Evolutionary conservation across 2,888 invertebrate genomes (phyloP), one percentile per base, ranked within the genome.

Genomic region (Ophonus ardosiacus): DNA sequence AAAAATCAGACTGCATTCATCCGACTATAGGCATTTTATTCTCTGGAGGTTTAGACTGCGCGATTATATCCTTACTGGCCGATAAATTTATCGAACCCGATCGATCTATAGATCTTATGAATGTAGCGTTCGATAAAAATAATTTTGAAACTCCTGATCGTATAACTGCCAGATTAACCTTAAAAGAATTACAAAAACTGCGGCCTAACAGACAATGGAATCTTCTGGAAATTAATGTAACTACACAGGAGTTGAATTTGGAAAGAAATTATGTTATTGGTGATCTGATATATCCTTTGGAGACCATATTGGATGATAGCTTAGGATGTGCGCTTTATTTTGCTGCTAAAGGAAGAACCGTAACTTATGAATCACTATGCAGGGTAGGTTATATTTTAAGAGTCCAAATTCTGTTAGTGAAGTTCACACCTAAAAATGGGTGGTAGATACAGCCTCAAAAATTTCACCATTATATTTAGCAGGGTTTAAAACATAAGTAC

Each of bases 311-410:
- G 74, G 99, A 99, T 92, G 99, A 99, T 91, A 98, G 98, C 89
- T 93, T 99, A 79, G 99, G 99, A 0, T 97, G 96, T 90, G 98
- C 97, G n/a, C 92, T 97, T 68, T 99, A 99, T 98, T 99, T 99
- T 93, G 99, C 99, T 24, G 95, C 97, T 71, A 92, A 95, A 88
- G 98, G 96, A 3, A 89, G 92, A 86, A 96, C 95, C 76, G 87
- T 88, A 10, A 81, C 87, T 3, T 93, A 93, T 86, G 90, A 89
- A 84, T 95, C 96, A 56, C 91, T 94, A 18, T 94, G 94, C 87
- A 93, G 96, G 90, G 95, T 95, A 92, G 90, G 89, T 56, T 31
- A 31, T 31, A 5, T 31, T 31, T 24, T 24, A 24, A 24, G 4
- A 31, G 31, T 31, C 5, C 31, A 31, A 31, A 31, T 31, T 31